Conservation (phyloP, 2,888 invertebrate species). For the Mystacides longicornis region DNA sequence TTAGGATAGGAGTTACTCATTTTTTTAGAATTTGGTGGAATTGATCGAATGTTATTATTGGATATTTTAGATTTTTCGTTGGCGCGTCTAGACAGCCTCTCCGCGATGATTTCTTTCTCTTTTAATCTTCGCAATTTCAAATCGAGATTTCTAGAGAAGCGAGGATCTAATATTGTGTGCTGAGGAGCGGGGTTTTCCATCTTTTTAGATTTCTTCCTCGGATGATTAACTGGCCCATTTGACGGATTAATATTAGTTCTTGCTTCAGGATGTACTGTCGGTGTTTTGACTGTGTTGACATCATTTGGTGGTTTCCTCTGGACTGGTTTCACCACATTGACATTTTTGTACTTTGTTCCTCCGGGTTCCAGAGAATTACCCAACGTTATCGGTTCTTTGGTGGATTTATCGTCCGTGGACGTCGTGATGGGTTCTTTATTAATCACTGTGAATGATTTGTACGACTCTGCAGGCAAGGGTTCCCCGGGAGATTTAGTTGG, state of each 20-base stretch:
- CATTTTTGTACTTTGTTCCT: conserved; percentile 9
- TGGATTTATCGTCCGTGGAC: not conserved
- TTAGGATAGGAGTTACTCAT: conserved; percentile 37
- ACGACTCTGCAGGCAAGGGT: conserved; percentile 22
- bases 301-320: conserved; percentile 30
- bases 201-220: conserved; percentile 15
- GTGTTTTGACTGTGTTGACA: not conserved
- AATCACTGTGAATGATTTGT: conserved; percentile 37
- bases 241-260: not conserved
- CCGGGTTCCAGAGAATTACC: conserved; percentile 4
- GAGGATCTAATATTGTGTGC: conserved; percentile 40
- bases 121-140: conserved; percentile 63
- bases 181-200: conserved; percentile 26
- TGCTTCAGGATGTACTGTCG: not conserved
- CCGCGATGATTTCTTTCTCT: conserved; percentile 46
- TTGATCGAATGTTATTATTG: conserved; percentile 10
- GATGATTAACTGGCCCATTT: conserved; percentile 13
- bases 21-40: conserved; percentile 23
- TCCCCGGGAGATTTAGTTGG: conserved; percentile 30
- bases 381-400: conserved; percentile 6
- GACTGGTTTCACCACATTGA: conserved; percentile 35
- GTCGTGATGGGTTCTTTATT: conserved; percentile 25
- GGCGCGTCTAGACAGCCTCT: conserved; percentile 24
- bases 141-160: conserved; percentile 65
- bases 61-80: conserved; percentile 26